phyloP scores from a whole-genome alignment of 2,888 invertebrate species.

The Panorpa germanica region DNA sequence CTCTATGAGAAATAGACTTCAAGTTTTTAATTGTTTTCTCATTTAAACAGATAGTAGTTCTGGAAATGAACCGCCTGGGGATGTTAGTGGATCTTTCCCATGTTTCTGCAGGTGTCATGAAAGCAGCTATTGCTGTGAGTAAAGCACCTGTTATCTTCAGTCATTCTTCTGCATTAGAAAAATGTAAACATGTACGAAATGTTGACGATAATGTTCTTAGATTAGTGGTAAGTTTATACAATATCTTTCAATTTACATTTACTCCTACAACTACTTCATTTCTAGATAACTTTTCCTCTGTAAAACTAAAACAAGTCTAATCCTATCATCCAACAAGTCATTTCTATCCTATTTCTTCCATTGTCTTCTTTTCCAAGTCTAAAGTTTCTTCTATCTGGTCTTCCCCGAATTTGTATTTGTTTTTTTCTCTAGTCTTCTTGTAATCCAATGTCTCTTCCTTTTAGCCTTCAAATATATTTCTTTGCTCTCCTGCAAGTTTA shows the following conservation, averaged over 20 bases:
- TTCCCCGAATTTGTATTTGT: conserved; percentile 1
- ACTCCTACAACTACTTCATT: no score
- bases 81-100: conserved; percentile 42
- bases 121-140: conserved; percentile 27
- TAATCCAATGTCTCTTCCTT: background rate
- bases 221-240: conserved; percentile 23
- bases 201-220: conserved; percentile 35
- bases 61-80: conserved; percentile 43
- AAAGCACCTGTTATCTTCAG: conserved; percentile 40
- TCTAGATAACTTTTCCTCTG: background rate
- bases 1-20: conserved; percentile 7
- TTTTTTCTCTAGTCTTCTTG: background rate
- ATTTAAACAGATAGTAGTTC: conserved; percentile 26
- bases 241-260: no score
- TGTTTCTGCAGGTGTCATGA: conserved; percentile 36
- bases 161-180: conserved; percentile 33
- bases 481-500: conserved; percentile 3
- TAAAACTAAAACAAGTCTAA: background rate
- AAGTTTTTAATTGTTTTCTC: conserved; percentile 10
- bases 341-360: no score
- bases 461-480: background rate
- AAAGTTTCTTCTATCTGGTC: conserved; percentile 5
- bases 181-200: conserved; percentile 32
- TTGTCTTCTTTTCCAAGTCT: conserved; percentile 3
- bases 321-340: background rate